Percentiles rank a stretch among this genome's conserved stretches.
These are phyloP conservation scores for Thaleichthys pacificus DNA, from an alignment of 2,797 vertebrate species.

Conservation along the genomic window DNA sequence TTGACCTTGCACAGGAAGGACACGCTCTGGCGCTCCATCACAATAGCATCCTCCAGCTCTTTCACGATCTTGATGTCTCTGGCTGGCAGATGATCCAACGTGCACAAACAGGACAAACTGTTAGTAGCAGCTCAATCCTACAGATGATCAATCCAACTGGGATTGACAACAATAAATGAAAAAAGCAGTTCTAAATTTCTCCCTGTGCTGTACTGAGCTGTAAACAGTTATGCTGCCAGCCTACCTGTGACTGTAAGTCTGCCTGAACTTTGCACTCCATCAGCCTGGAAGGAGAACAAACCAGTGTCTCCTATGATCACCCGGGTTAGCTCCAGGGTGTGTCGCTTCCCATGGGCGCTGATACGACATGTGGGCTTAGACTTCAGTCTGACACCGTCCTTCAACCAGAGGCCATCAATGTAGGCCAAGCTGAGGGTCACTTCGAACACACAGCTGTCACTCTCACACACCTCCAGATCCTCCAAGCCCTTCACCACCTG, in stretches of 20 bases:
- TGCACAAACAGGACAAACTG: background rate
- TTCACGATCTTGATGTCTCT: constrained; percentile 84
- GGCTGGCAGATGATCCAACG: constrained; percentile 68
- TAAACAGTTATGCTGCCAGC: background rate
- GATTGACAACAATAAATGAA: background rate
- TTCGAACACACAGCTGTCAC: constrained; percentile 80
- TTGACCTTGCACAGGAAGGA: constrained; percentile 88
- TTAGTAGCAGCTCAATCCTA: background rate
- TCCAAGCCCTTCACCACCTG: constrained; percentile 84
- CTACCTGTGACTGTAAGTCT: constrained; percentile 85
- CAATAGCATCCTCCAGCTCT: constrained; percentile 84
- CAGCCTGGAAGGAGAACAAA: constrained; percentile 81
- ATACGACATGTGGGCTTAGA: constrained; percentile 78
- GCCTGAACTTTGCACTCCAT: constrained; percentile 74
- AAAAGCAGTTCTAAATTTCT: background rate
- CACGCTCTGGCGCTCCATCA: constrained; percentile 81
- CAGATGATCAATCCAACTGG: background rate
- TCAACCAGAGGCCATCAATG: constrained; percentile 84
- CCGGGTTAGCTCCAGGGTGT: constrained; percentile 77
- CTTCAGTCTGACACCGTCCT: constrained; percentile 81
- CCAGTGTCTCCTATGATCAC: constrained; percentile 82
- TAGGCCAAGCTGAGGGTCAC: constrained; percentile 85
- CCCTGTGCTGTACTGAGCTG: background rate
- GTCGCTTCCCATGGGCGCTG: constrained; percentile 76
- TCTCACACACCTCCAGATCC: constrained; percentile 78